Evolutionary conservation across 2,888 invertebrate species (phyloP), one percentile per base, ranked within the genome.

Genomic region (Synanthedon tipuliformis): DNA sequence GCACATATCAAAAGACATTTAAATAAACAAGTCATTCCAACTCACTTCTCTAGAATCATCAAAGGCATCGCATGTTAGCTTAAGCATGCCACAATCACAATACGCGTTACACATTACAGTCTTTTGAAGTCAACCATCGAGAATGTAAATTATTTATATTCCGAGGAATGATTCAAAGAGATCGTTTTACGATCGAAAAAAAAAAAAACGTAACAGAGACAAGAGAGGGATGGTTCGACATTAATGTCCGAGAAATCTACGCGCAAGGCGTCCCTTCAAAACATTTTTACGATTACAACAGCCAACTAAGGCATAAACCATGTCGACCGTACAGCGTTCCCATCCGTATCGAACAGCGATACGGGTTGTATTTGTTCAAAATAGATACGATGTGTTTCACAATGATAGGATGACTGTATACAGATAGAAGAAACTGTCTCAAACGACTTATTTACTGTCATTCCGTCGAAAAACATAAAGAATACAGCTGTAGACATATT

Each of bases 401-500:
- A 45, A 45, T 15, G 45, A 45, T 45, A 15, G 45, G n/a, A 45
- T n/a, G 45, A n/a, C 45, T 45, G 45, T 45, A 23, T 23, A 45
- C 13, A 78, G 77, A 78, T 75, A 69, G 71, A 63, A 68, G 70
- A 72, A 67, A 69, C 68, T 68, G 68, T 65, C 66, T 64, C 58
- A 57, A 72, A 61, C 68, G 81, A 76, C 71, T 75, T 81, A 82
- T 83, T 81, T 81, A 81, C 71, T 67, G 61, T 61, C 62, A 66
- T 76, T 76, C 71, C 65, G 71, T 73, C 73, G 75, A 75, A 76
- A 73, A 72, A 71, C 75, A 72, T 77, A 74, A 75, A 74, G 74
- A 71, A 68, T 73, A 71, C 78, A 78, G 79, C 80, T 81, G 80
- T 68, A 70, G 78, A 78, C 80, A 79, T 75, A 73, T 75, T 78